Evolutionary conservation across 2,888 invertebrate genomes (phyloP).

Genomic region (Drosophila quinaria): DNA sequence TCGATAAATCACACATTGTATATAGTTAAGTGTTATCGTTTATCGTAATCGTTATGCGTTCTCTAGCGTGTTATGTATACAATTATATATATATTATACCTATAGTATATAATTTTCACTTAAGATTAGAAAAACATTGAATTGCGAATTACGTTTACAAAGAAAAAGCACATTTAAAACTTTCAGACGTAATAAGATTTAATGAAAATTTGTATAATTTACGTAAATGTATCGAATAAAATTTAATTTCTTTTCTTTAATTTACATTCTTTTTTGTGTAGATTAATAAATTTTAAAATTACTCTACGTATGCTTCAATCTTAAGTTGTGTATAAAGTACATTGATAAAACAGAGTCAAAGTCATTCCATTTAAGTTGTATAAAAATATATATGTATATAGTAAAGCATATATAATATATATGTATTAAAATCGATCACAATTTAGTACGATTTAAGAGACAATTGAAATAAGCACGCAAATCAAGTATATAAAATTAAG

Average conservation of each 20-base stretch:
- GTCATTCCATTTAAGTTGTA: constrained; percentile 34
- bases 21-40: constrained; percentile 1
- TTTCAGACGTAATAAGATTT: constrained; percentile 11
- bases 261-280: background rate
- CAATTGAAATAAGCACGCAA: constrained; percentile 14
- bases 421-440: constrained; percentile 53
- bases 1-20: constrained; percentile 1
- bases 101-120: constrained; percentile 14
- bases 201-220: constrained; percentile 25
- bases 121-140: constrained; percentile 21
- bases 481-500: constrained; percentile 10
- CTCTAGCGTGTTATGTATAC: constrained; percentile 9
- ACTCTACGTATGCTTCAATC: constrained; percentile 19
- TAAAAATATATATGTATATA: constrained; percentile 12
- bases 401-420: constrained; percentile 33
- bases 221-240: constrained; percentile 20
- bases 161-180: constrained; percentile 16
- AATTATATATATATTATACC: constrained; percentile 9
- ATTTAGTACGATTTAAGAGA: constrained; percentile 41
- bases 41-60: constrained; percentile 23
- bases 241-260: background rate
- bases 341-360: constrained; percentile 53
- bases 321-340: constrained; percentile 46
- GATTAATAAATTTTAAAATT: constrained; percentile 14
- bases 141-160: constrained; percentile 23